These are phyloP conservation scores for Rissa tridactyla DNA, from an alignment of 2,113 vertebrate genomes.

Conservation along the genomic window DNA sequence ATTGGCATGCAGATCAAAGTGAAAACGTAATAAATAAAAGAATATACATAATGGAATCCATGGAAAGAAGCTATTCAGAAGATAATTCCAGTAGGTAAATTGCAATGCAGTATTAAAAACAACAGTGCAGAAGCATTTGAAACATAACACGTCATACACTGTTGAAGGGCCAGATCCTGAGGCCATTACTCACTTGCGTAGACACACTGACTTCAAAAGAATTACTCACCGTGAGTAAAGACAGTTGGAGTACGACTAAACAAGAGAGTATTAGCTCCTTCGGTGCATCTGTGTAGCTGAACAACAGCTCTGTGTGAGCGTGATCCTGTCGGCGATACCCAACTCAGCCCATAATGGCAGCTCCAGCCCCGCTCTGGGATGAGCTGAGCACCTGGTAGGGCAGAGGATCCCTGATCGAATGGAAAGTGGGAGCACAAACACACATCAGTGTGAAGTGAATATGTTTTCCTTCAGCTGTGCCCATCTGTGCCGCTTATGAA, in stretches of 20 bases:
- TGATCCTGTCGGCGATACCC: background rate
- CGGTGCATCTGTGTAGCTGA: background rate
- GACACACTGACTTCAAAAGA: slow-evolving; percentile 52
- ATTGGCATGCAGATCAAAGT: slow-evolving; percentile 80
- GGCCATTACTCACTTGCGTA: slow-evolving; percentile 50
- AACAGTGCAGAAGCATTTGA: slow-evolving; percentile 46
- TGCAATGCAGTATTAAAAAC: slow-evolving; percentile 49
- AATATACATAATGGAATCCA: slow-evolving; percentile 70
- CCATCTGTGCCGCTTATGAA: background rate
- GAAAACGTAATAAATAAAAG: slow-evolving; percentile 73
- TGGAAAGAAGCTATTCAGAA: slow-evolving; percentile 68
- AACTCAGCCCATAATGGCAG: background rate
- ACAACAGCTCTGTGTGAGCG: background rate
- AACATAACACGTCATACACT: slow-evolving; percentile 21
- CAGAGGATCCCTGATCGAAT: background rate
- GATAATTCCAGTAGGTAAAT: slow-evolving; percentile 62
- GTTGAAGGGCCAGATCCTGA: slow-evolving; percentile 44
- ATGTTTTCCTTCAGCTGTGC: background rate
- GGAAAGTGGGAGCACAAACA: background rate
- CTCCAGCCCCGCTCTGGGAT: background rate
- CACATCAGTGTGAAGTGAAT: background rate
- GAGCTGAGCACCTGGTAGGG: background rate
- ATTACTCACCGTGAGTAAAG: slow-evolving; percentile 35
- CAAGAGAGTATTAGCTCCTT: background rate
- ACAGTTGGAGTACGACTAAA: slow-evolving; percentile 19